phyloP scores from a whole-genome alignment of 2,797 vertebrate genomes.

The Eulemur coronatus region DNA sequence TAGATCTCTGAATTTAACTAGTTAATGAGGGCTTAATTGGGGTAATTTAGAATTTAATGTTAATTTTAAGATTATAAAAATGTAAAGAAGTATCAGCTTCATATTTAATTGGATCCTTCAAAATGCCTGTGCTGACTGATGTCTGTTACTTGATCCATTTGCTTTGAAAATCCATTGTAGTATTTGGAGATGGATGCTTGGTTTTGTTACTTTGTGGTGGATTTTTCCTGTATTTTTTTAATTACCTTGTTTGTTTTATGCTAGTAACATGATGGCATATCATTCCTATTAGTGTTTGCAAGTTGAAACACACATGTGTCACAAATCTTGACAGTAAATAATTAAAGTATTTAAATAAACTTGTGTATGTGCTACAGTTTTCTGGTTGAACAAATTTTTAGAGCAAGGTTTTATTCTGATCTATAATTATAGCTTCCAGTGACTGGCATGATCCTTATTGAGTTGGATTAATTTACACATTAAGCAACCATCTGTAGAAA shows the following conservation, averaged over 20 bases:
- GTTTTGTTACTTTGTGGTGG: conserved; percentile 18
- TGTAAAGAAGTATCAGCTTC: conserved; percentile 27
- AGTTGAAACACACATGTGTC: conserved; percentile 77
- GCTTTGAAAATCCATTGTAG: conserved; percentile 40
- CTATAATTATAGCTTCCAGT: conserved; percentile 84
- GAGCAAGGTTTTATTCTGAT: conserved; percentile 83
- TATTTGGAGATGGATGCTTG: neutral
- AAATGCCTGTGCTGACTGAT: conserved; percentile 15
- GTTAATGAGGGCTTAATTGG: conserved; percentile 38
- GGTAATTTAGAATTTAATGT: conserved; percentile 35
- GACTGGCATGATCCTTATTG: conserved; percentile 80
- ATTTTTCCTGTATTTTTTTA: neutral
- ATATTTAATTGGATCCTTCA: conserved; percentile 52
- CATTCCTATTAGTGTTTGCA: conserved; percentile 77
- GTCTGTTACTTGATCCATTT: conserved; percentile 58
- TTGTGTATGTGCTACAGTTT: conserved; percentile 73
- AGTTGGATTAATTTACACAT: conserved; percentile 85
- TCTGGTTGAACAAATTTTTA: conserved; percentile 80
- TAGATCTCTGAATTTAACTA: conserved; percentile 43
- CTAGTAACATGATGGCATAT: conserved; percentile 43
- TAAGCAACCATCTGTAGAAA: conserved; percentile 85
- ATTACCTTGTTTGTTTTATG: conserved; percentile 76
- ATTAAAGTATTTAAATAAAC: conserved; percentile 85
- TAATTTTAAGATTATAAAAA: conserved; percentile 56
- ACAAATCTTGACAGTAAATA: conserved; percentile 85